These are phyloP conservation scores for Drosophila ironensis DNA, from an alignment of 1,140 invertebrate species.

Conservation along the genomic window DNA sequence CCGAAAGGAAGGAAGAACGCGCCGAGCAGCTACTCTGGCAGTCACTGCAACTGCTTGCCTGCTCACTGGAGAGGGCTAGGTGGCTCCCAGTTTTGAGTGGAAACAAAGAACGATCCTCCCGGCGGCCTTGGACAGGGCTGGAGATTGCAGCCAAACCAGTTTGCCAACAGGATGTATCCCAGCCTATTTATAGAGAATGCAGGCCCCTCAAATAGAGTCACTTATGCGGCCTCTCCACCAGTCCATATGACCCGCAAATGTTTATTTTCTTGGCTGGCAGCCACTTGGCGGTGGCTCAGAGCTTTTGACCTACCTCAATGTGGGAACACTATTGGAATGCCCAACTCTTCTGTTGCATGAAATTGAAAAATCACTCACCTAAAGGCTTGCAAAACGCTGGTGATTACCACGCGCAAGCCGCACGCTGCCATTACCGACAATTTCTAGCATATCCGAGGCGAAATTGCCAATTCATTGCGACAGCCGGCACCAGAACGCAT, in stretches of 20 bases:
- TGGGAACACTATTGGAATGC: neutral
- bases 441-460: conserved; percentile 8
- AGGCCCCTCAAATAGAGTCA: neutral
- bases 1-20: conserved; percentile 64
- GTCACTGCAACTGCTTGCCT: no score
- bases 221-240: no score
- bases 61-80: conserved; percentile 3
- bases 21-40: neutral
- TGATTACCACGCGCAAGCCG: neutral
- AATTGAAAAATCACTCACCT: conserved; percentile 10
- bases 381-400: conserved; percentile 9
- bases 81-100: neutral
- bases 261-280: neutral
- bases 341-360: neutral
- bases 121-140: neutral
- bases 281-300: neutral
- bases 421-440: conserved; percentile 2
- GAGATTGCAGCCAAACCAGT: neutral
- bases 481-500: conserved; percentile 14
- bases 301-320: conserved; percentile 7
- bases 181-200: neutral
- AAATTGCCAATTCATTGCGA: conserved; percentile 39
- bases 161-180: neutral
- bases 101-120: conserved; percentile 3
- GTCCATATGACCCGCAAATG: neutral